A percentile compares a stretch with the other conserved stretches of the same genome.
Conservation (phyloP, 2,113 vertebrate species). For the Caloenas nicobarica region DNA sequence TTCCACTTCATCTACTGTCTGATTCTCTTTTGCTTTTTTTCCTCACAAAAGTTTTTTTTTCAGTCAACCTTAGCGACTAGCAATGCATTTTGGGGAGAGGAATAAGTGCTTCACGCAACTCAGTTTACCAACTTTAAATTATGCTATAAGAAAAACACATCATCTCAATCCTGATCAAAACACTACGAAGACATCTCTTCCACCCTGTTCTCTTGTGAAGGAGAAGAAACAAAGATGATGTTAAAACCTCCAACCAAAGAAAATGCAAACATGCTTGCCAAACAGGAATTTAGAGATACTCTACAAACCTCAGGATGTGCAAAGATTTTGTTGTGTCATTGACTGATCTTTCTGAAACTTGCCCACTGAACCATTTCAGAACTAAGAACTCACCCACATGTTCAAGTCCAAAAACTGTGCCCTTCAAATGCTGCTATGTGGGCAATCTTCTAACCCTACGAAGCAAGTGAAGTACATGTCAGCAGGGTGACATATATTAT, state of each 20-base stretch:
- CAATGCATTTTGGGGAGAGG: neutral
- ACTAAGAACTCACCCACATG: neutral
- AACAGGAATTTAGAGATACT: neutral
- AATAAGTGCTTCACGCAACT: neutral
- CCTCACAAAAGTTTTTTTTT: neutral
- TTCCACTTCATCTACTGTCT: neutral
- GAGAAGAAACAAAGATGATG: neutral
- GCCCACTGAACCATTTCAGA: neutral
- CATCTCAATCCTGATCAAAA: neutral
- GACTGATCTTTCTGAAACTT: neutral
- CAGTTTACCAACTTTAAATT: neutral
- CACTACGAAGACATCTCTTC: neutral
- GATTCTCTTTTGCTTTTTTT: neutral
- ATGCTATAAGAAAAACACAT: neutral
- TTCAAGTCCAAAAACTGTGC: neutral
- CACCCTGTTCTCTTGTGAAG: neutral
- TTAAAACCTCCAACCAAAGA: neutral
- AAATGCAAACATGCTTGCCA: neutral
- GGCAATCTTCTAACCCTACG: neutral
- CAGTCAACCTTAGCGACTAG: neutral
- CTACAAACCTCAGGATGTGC: neutral
- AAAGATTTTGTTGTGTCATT: neutral
- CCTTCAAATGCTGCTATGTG: neutral
- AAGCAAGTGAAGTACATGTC: neutral
- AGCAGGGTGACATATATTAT: neutral